Evolutionary conservation across 2,113 vertebrate species (phyloP), one percentile per base, ranked within the genome.

Genomic region (Lagenorhynchus albirostris): DNA sequence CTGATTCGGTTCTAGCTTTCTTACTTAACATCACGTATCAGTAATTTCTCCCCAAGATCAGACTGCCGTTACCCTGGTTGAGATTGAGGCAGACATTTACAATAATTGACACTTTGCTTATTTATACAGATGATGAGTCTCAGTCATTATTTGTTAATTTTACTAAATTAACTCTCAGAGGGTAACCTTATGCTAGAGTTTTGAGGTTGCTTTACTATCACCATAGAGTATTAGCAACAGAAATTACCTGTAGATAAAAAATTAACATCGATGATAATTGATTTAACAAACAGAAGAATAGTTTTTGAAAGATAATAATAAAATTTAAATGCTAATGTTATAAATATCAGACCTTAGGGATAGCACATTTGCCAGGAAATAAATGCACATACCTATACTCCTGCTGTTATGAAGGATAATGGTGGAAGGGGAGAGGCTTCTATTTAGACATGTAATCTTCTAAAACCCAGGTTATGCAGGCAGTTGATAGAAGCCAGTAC

Each of bases 241-340:
- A 77, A 89, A 36, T 60, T 60, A 60, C 33, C 47, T 36, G 3
- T 26, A 83, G 68, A 77, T 53, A 53, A 31, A 95, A 73, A 93
- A 60, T 58, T 86, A 68, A 41, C 41, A 81, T 55, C 41, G 8
- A 60, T 71, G 17, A 4, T 68, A 6, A 9, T 65, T 90, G 50
- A 82, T 47, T 93, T 55, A 50, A 62, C 36, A 65, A 60, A n/a
- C 26, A 14, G 63, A 53, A 29, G 13, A 33, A 74, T 53, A 76
- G 68, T 96, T 76, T 96, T 89, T 82, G 38, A 38, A 89, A 71
- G 21, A 55, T 44, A 95, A 53, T 41, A 90, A 63, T 71, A 67
- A 81, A 36, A 65, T 31, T 18, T 62, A 67, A 87, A 70, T 21
- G 26, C 76, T 70, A 70, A 29, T 36, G 13, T 65, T 76, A 73